Percentiles rank a stretch among this genome's conserved stretches.
These are phyloP conservation scores for Invenusta paracnida DNA, from an alignment of 2,888 invertebrate genomes.

Conservation along the genomic window DNA sequence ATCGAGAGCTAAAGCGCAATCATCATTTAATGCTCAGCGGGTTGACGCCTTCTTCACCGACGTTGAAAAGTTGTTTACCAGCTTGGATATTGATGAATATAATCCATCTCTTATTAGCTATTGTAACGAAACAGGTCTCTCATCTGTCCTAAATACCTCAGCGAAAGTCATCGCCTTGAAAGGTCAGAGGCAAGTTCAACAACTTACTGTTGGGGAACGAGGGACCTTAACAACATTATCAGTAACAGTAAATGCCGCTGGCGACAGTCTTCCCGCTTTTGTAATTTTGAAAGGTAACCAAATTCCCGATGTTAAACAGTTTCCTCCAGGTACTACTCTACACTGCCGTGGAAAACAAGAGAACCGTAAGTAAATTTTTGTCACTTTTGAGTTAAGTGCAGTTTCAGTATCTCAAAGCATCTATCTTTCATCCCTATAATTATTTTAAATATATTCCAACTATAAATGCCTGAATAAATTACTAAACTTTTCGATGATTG, in stretches of 20 bases:
- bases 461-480: neutral
- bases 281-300: neutral
- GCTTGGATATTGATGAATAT: slow-evolving; percentile 1
- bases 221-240: slow-evolving; percentile 2
- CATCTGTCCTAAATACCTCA: neutral
- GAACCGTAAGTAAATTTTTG: neutral
- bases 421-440: neutral
- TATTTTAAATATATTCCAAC: neutral
- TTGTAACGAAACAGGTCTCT: slow-evolving; percentile 7
- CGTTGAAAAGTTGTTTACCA: slow-evolving; percentile 1
- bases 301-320: neutral
- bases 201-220: slow-evolving; percentile 24
- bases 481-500: neutral
- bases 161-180: slow-evolving; percentile 11
- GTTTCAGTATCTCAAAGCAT: neutral
- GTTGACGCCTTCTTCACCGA: neutral
- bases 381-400: neutral
- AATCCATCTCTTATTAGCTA: slow-evolving; percentile 15
- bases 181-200: slow-evolving; percentile 14
- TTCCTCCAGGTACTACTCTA: slow-evolving; percentile 15
- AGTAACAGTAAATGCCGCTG: neutral
- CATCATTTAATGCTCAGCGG: neutral
- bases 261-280: neutral
- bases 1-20: neutral
- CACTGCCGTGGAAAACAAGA: neutral